phyloP scores from a whole-genome alignment of 92 coral and sea anemone species.

The Montipora capitata region DNA sequence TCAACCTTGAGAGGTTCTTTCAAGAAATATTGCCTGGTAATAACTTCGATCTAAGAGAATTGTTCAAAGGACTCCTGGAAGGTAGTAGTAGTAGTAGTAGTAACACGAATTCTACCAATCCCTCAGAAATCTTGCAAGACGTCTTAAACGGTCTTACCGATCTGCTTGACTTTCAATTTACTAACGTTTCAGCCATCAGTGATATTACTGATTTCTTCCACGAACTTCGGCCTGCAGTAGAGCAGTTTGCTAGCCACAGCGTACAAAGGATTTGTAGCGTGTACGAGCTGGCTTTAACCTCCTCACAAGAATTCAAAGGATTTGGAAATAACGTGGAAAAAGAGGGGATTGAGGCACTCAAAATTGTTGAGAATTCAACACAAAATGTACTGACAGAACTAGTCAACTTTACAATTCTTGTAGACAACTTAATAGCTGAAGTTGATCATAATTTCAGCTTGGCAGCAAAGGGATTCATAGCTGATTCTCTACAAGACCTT shows the following conservation, averaged over 20 bases:
- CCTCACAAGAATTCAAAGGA: conserved; percentile 78
- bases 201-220: conserved; percentile 91
- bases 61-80: conserved; percentile 64
- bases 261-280: conserved; percentile 84
- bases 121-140: conserved; percentile 79
- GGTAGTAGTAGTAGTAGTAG: conserved; percentile 28
- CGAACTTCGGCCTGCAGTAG: conserved; percentile 78
- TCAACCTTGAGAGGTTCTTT: conserved; percentile 82
- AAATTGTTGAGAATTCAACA: conserved; percentile 74
- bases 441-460: conserved; percentile 83
- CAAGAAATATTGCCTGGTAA: conserved; percentile 83
- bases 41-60: conserved; percentile 54
- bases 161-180: conserved; percentile 71
- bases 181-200: conserved; percentile 85
- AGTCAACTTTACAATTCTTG: conserved; percentile 84
- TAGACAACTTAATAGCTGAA: conserved; percentile 83
- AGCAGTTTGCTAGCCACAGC: conserved; percentile 76
- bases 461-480: conserved; percentile 82
- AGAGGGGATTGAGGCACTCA: conserved; percentile 77
- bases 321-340: conserved; percentile 87
- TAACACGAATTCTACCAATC: conserved; percentile 48
- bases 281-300: conserved; percentile 78
- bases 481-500: conserved; percentile 79
- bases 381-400: conserved; percentile 87
- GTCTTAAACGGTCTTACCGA: conserved; percentile 75